Percentiles rank a stretch among this genome's conserved stretches.
Conservation (phyloP, 23 tunicate genomes). For the Ciona savignyi region DNA sequence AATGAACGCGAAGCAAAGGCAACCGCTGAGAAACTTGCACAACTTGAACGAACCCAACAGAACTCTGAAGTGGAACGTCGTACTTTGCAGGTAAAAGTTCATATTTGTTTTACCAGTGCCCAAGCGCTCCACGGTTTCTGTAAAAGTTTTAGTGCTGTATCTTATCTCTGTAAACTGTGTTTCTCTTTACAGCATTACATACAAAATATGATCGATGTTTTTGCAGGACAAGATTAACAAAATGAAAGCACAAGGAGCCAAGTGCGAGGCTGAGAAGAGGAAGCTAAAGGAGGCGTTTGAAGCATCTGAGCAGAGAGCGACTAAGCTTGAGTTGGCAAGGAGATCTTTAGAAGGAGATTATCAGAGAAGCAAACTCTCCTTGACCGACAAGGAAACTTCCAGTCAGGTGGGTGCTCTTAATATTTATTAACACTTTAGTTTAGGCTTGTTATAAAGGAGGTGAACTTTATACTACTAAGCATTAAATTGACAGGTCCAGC, state of each 20-base stretch:
- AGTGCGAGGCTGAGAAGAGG: slow-evolving; percentile 65
- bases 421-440: not conserved
- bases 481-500: slow-evolving; percentile 54
- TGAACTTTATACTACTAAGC: too few relatives aligned
- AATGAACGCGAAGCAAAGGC: slow-evolving; percentile 90
- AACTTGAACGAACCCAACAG: slow-evolving; percentile 79
- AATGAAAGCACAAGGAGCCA: slow-evolving; percentile 87
- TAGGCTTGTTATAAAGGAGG: too few relatives aligned
- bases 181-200: too few relatives aligned
- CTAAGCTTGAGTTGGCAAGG: slow-evolving; percentile 82
- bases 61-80: slow-evolving; percentile 80
- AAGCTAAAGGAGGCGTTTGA: slow-evolving; percentile 88
- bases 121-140: too few relatives aligned
- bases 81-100: slow-evolving; percentile 46
- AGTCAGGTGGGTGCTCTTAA: slow-evolving; percentile 42
- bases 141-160: too few relatives aligned
- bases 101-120: too few relatives aligned
- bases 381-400: slow-evolving; percentile 83
- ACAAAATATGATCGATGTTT: not conserved
- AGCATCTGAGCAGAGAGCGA: slow-evolving; percentile 86
- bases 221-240: slow-evolving; percentile 89
- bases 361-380: slow-evolving; percentile 66
- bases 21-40: slow-evolving; percentile 66
- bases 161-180: too few relatives aligned
- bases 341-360: slow-evolving; percentile 89